Evolutionary conservation across 2,888 invertebrate species (phyloP).

Genomic region (Slavum lentiscoides): DNA sequence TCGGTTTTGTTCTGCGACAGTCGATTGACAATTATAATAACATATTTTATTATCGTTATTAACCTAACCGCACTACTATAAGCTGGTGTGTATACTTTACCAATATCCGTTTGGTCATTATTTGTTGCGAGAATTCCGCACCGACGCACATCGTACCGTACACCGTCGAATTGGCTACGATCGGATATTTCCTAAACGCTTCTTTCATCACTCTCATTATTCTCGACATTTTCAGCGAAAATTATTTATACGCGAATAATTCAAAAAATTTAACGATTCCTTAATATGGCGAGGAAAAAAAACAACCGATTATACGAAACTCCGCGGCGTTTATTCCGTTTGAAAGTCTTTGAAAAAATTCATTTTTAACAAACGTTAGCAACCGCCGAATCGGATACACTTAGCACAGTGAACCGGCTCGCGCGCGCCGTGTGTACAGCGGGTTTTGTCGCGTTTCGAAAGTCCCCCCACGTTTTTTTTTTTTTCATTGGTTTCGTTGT

Average conservation of each 20-base stretch:
- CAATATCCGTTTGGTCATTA: conserved; percentile 69
- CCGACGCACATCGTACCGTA: conserved; percentile 78
- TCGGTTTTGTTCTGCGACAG: conserved; percentile 55
- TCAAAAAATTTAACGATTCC: too few relatives aligned
- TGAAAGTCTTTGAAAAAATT: background rate
- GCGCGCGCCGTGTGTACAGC: background rate
- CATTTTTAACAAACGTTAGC: background rate
- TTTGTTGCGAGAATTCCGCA: conserved; percentile 81
- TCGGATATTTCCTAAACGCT: conserved; percentile 62
- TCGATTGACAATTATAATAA: too few relatives aligned
- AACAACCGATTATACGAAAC: background rate
- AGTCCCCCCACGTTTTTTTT: conserved; percentile 28
- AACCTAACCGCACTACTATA: background rate
- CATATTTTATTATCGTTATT: too few relatives aligned
- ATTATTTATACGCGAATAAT: background rate
- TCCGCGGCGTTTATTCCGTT: background rate
- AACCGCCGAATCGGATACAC: conserved; percentile 11
- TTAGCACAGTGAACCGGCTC: background rate
- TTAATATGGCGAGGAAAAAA: too few relatives aligned
- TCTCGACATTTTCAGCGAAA: conserved; percentile 34
- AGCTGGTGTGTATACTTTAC: conserved; percentile 63
- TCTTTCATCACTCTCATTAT: conserved; percentile 55
- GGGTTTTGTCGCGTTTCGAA: background rate
- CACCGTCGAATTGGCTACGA: conserved; percentile 65
- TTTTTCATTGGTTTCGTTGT: conserved; percentile 49